Base-by-base conservation (phyloP, 2,113 vertebrate species). In the Panthera leo region DNA sequence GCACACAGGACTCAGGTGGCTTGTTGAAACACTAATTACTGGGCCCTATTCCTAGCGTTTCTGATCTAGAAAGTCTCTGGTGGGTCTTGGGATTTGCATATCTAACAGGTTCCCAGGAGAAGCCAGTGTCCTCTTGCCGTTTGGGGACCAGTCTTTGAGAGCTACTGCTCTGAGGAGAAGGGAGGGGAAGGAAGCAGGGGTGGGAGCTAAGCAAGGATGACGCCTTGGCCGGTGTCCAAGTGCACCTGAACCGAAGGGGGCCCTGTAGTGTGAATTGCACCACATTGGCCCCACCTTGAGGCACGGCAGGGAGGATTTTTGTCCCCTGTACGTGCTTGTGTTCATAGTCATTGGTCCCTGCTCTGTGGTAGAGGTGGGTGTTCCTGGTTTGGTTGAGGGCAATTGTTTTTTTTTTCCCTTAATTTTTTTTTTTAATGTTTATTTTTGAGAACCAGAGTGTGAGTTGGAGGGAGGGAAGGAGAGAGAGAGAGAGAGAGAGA, bases 281-380 rank as follows among this genome's bases (percentile, higher is more conserved):
- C 82, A 36, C 7, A 5, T 16, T 78, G 93, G 6, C 51, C 13
- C 13, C 9, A 8, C 3, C 71, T 48, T 31, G 70, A 53, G 70
- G 29, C 55, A 34, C 34, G 19, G 31, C 39, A 48, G 29, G 51
- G 25, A 73, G 53, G 15, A 18, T 19, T 58, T 92, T 45, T 55
- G 27, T 36, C 5, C 13, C 8, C 7, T 4, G 14, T 9, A 4
- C 9, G 18, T 39, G 13, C 18, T n/a, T 10, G 0, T 18, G 2
- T 58, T 5, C 0, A 2, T 48, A 1, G 29, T 75, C 68, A 36
- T 3, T 21, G 12, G 48, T 34, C 25, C 10, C 76, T 61, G 48
- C 23, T 82, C 45, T 85, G 18, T 67, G 68, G 6, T 39, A 39
- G 58, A 58, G 13, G 58, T 42, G 21, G 29, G n/a, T 39, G 42